A percentile compares a stretch with the other conserved stretches of the same genome.
phyloP scores from a whole-genome alignment of 1,140 invertebrate species.

The Diachasmimorpha longicaudata region DNA sequence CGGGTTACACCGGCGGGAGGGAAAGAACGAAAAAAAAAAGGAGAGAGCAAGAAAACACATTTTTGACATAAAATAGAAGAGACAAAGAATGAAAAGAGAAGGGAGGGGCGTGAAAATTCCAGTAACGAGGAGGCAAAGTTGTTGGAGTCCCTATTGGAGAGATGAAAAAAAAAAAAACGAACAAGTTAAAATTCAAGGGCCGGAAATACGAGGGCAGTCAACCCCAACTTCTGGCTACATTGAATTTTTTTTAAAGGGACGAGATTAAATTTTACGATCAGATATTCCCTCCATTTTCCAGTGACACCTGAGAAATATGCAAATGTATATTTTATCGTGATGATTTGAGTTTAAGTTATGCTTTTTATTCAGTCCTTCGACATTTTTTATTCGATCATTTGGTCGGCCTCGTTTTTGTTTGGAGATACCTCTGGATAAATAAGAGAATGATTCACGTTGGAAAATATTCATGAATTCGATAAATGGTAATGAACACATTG shows the following conservation, averaged over 20 bases:
- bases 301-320: not conserved
- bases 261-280: not conserved
- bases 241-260: constrained; percentile 40
- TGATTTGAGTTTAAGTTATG: not conserved
- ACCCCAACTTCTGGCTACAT: constrained; percentile 48
- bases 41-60: constrained; percentile 17
- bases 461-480: too few species aligned
- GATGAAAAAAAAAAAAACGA: constrained; percentile 4
- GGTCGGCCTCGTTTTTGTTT: too few species aligned
- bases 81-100: constrained; percentile 29
- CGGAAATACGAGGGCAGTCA: constrained; percentile 61
- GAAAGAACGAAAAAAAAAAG: not conserved
- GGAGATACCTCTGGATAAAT: too few species aligned
- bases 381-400: too few species aligned
- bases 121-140: not conserved
- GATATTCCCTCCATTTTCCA: not conserved
- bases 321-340: not conserved
- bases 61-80: constrained; percentile 29
- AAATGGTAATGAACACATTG: too few species aligned
- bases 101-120: constrained; percentile 25
- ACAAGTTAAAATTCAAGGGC: constrained; percentile 37
- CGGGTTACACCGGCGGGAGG: constrained; percentile 40
- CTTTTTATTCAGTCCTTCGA: constrained; percentile 15
- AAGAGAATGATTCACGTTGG: too few species aligned
- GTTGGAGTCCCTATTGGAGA: not conserved